Base-by-base conservation (phyloP, 2,888 invertebrate genomes). In the Marasmarcha lunaedactyla region DNA sequence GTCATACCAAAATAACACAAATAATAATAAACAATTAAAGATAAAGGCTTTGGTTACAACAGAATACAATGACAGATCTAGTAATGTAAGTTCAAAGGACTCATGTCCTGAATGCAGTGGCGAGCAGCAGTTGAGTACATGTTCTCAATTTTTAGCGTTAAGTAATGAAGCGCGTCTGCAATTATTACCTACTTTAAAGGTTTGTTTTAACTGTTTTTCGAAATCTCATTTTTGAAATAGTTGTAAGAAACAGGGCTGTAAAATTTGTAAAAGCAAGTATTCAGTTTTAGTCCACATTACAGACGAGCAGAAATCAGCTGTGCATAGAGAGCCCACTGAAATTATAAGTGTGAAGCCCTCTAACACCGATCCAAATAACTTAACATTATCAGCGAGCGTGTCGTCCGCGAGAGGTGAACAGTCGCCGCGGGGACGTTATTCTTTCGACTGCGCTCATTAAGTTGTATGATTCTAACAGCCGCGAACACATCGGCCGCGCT, bases 201-300 rank as follows among this genome's bases (percentile, higher is more conserved):
- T 40, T 10, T 40, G 39, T 36, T 30, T 13, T 15, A 40, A 40
- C 15, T 40, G 39, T 15, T 36, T 36, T 11, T 27, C 25, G 5
- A 4, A 3, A 11, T 15, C 15, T 15, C 39, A 40, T n/a, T 40
- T 30, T 12, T n/a, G 35, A 1, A 36, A 36, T 25, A 7, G 14
- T 1, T 40, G 39, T 13, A 40, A 36, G 15, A 35, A 35, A 7
- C 15, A 26, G 2, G 39, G 39, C 14, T 40, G 39, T 15, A 36
- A 40, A 15, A 10, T 40, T 1, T 40, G 39, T 13, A 40, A 40
- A 15, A 35, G 39, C 25, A 34, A 34, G 13, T 13, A 34, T 13
- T 13, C 7, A 3, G 13, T 13, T 4, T 9, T 34, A 1, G 13
- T 34, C 13, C 34, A 34, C 13, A 2, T 9, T 20, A 20, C 4